These are phyloP conservation scores for Lithophane semibrunnea DNA, from an alignment of 2,888 invertebrate species.

Conservation along the genomic window DNA sequence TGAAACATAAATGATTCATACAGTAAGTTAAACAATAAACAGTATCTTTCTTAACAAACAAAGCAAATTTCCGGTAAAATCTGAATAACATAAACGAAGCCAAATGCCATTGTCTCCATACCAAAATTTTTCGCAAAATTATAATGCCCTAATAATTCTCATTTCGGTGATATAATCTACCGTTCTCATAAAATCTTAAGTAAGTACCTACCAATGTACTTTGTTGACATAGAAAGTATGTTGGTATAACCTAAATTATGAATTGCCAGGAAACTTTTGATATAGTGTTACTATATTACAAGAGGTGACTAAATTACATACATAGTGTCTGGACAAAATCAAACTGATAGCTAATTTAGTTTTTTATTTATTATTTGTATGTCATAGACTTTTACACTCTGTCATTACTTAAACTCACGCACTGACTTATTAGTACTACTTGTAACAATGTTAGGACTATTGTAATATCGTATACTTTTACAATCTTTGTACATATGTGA, in stretches of 20 bases:
- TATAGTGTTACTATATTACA: background rate
- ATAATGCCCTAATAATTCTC: slow-evolving; percentile 25
- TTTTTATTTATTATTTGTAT: too few species aligned
- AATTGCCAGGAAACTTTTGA: slow-evolving; percentile 18
- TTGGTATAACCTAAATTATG: slow-evolving; percentile 37
- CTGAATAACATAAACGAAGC: slow-evolving; percentile 32
- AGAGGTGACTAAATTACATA: too few species aligned
- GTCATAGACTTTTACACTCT: too few species aligned
- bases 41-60: slow-evolving; percentile 12
- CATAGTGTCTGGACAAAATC: too few species aligned
- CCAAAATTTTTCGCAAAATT: slow-evolving; percentile 47
- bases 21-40: slow-evolving; percentile 32
- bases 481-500: too few species aligned
- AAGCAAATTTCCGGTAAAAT: slow-evolving; percentile 11
- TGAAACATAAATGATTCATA: slow-evolving; percentile 25
- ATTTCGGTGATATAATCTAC: slow-evolving; percentile 34
- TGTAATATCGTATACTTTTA: too few species aligned
- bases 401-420: too few species aligned
- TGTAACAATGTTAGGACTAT: too few species aligned
- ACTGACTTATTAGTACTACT: too few species aligned
- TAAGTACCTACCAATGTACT: slow-evolving; percentile 12
- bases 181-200: slow-evolving; percentile 22
- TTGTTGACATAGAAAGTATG: slow-evolving; percentile 17
- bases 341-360: too few species aligned
- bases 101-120: slow-evolving; percentile 27